Percentiles rank a stretch among this genome's conserved stretches.
Evolutionary conservation across 2,888 invertebrate genomes (phyloP).

Genomic region (Tuberolachnus salignus): DNA sequence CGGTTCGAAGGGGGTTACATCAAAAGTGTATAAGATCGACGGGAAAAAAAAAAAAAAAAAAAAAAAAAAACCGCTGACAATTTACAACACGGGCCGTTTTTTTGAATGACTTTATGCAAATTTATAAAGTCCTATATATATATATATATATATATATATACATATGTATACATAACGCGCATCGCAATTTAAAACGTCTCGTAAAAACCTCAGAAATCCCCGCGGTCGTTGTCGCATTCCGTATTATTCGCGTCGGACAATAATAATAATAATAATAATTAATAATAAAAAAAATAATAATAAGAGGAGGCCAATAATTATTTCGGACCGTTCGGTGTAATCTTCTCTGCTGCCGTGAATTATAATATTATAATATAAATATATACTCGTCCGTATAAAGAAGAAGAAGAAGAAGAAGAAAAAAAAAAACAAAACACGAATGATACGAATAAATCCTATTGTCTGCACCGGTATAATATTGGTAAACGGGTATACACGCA

Average conservation of each 20-base stretch:
- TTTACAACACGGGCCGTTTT: slow-evolving; percentile 10
- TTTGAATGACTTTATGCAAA: slow-evolving; percentile 36
- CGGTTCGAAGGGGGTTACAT: too few relatives aligned
- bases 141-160: too few relatives aligned
- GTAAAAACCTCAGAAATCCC: not conserved
- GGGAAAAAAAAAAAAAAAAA: not conserved
- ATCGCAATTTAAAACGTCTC: slow-evolving; percentile 11
- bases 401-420: too few relatives aligned
- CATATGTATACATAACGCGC: too few relatives aligned
- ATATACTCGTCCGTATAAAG: not conserved
- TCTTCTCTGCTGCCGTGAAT: slow-evolving; percentile 16
- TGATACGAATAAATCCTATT: slow-evolving; percentile 1
- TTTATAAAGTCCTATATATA: not conserved
- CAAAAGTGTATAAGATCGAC: not conserved
- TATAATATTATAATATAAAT: not conserved
- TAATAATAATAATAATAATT: not conserved
- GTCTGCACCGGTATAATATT: slow-evolving; percentile 1
- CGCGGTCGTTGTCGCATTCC: not conserved
- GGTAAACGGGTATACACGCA: not conserved
- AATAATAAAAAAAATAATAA: too few relatives aligned
- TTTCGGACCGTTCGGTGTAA: not conserved
- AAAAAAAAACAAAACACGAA: not conserved
- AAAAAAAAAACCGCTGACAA: slow-evolving; percentile 2
- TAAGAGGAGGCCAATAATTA: not conserved
- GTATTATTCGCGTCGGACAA: not conserved